Percentiles rank a stretch among this genome's conserved stretches.
Evolutionary conservation across 53 echinoderm and acorn worm species (phyloP).

Genomic region (Mesocentrotus franciscanus): DNA sequence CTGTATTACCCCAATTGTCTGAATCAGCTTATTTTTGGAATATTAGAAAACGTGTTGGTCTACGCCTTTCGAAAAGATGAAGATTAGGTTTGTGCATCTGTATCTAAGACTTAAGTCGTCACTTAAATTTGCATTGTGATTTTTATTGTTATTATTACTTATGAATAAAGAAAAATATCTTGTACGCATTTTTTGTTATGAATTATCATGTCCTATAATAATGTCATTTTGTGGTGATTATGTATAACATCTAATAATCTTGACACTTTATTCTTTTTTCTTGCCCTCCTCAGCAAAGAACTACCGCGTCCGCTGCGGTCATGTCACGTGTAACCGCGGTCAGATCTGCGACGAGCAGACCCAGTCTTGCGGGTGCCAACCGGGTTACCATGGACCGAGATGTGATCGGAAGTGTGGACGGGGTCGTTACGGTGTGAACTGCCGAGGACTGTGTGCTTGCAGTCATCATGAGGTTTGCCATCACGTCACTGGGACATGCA

Average conservation of each 20-base stretch:
- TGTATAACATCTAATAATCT: neutral
- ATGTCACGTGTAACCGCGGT: constrained; percentile 68
- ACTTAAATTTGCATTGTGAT: too few relatives aligned
- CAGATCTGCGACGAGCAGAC: constrained; percentile 68
- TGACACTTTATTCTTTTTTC: neutral
- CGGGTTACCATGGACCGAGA: constrained; percentile 40
- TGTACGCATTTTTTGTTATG: neutral
- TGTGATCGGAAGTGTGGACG: constrained; percentile 39
- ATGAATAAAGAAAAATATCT: too few relatives aligned
- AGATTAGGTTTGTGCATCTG: neutral
- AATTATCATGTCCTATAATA: neutral
- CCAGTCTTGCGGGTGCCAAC: constrained; percentile 52
- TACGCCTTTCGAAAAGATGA: neutral
- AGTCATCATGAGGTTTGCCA: constrained; percentile 69
- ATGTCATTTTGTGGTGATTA: neutral
- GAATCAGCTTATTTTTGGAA: neutral
- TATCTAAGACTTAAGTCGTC: too few relatives aligned
- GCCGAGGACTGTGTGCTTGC: constrained; percentile 32
- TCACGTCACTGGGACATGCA: constrained; percentile 76
- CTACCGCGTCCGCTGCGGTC: constrained; percentile 61
- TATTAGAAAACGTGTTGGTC: neutral
- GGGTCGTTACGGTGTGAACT: constrained; percentile 34
- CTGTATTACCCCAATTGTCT: constrained; percentile 1
- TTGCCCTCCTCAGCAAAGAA: constrained; percentile 15
- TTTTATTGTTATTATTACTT: too few relatives aligned